These are phyloP conservation scores for Scotopteryx bipunctaria DNA, from an alignment of 2,888 invertebrate species.

Conservation along the genomic window DNA sequence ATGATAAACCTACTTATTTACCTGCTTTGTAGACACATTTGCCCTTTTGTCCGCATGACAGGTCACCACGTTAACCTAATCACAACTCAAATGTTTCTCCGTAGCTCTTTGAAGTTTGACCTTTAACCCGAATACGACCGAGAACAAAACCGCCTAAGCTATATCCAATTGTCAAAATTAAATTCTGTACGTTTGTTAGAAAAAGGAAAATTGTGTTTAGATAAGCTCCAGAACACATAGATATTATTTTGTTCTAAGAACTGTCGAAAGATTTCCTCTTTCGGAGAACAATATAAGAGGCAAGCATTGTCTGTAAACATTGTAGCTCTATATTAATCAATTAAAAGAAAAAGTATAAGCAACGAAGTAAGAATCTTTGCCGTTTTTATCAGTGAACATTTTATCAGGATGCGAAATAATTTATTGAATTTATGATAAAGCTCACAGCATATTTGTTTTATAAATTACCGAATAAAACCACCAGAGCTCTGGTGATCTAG, in stretches of 20 bases:
- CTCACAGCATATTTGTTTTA: no score
- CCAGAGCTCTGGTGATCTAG: no score
- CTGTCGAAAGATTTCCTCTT: background rate
- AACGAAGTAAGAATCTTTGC: background rate
- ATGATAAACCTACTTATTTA: no score
- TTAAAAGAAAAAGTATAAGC: background rate
- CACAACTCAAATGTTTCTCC: slow-evolving; percentile 8
- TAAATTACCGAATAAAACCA: no score
- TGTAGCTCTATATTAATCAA: background rate
- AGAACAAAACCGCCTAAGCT: background rate
- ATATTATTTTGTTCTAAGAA: background rate
- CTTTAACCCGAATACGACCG: slow-evolving; percentile 1
- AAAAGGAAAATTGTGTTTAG: background rate
- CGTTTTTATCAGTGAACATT: no score
- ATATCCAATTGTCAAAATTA: slow-evolving; percentile 2
- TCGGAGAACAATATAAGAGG: background rate
- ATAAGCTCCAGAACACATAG: no score
- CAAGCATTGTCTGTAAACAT: background rate
- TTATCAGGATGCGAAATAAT: no score
- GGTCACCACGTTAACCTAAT: background rate
- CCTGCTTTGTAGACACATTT: background rate
- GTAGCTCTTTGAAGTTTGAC: slow-evolving; percentile 8
- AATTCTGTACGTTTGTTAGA: background rate
- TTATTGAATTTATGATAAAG: no score
- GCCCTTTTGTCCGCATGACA: slow-evolving; percentile 1